Conservation (phyloP, 2,797 vertebrate species). For the Pseudopleuronectes americanus region DNA sequence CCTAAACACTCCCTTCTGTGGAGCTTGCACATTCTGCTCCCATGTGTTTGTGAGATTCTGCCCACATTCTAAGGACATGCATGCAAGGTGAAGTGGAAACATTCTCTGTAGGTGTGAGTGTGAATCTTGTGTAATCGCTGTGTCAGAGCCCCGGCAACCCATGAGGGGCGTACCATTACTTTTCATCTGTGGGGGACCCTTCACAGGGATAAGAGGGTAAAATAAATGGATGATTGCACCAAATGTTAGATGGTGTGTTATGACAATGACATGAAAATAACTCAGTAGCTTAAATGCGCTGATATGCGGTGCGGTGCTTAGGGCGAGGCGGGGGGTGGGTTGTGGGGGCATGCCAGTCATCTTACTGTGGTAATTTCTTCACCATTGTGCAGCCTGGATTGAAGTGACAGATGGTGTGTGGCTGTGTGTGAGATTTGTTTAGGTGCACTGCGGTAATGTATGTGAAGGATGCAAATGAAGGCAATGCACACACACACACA, state of each 20-base stretch:
- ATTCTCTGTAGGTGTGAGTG: conserved; percentile 7
- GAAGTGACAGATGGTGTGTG: conserved; percentile 41
- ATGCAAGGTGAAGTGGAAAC: conserved; percentile 16
- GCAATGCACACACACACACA: neutral
- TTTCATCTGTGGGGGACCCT: conserved; percentile 8
- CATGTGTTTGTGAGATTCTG: conserved; percentile 5
- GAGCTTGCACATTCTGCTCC: neutral
- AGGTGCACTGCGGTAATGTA: conserved; percentile 18
- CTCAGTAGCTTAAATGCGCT: conserved; percentile 5
- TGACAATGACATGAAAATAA: conserved; percentile 17
- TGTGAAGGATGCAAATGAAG: conserved; percentile 20
- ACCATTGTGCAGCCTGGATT: conserved; percentile 19
- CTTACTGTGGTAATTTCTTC: conserved; percentile 10
- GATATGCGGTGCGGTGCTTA: conserved; percentile 3
- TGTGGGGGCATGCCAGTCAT: conserved; percentile 13
- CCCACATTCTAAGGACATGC: conserved; percentile 2
- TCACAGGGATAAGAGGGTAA: neutral
- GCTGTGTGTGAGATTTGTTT: conserved; percentile 37
- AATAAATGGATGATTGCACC: conserved; percentile 11
- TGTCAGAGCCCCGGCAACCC: conserved; percentile 4
- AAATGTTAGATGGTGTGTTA: neutral
- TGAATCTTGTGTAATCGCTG: neutral
- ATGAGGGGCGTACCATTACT: neutral
- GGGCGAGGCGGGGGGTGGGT: neutral
- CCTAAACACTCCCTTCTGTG: neutral